These are phyloP conservation scores for Macropodus opercularis DNA, from an alignment of 2,797 vertebrate genomes.

Conservation along the genomic window DNA sequence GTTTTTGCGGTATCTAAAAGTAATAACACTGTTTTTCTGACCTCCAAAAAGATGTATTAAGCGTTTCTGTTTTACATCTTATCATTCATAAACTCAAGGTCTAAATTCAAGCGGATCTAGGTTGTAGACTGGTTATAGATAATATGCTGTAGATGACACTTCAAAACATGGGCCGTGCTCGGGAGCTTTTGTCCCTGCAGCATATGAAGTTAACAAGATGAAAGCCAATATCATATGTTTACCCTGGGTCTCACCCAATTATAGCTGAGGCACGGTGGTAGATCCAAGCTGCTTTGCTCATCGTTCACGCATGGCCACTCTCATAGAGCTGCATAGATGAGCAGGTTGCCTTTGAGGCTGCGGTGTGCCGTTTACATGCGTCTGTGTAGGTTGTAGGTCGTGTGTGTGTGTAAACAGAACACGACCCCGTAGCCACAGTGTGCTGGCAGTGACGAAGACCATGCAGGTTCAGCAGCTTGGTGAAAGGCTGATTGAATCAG, in stretches of 20 bases:
- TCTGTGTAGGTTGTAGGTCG: conserved; percentile 12
- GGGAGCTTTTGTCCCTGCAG: conserved; percentile 9
- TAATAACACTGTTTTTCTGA: too few relatives aligned
- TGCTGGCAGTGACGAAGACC: background rate
- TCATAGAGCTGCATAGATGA: conserved; percentile 20
- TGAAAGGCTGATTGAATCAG: conserved; percentile 2
- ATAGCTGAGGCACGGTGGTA: conserved; percentile 8
- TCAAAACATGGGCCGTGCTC: conserved; percentile 15
- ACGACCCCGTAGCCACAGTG: conserved; percentile 2
- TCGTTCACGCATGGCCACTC: conserved; percentile 29
- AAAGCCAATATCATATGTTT: conserved; percentile 44
- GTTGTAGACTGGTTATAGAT: background rate
- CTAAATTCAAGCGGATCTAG: too few relatives aligned
- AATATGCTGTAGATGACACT: conserved; percentile 3
- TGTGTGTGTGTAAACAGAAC: conserved; percentile 34
- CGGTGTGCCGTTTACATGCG: conserved; percentile 11
- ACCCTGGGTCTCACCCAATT: conserved; percentile 45
- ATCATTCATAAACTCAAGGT: too few relatives aligned
- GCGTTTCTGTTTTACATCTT: too few relatives aligned
- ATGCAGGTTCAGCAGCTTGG: conserved; percentile 4
- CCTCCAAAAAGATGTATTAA: too few relatives aligned
- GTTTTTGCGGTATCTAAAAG: too few relatives aligned
- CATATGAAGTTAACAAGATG: conserved; percentile 41
- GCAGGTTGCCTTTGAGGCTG: conserved; percentile 15
- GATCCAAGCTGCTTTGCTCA: conserved; percentile 43